Evolutionary conservation across 2,888 invertebrate species (phyloP).

Genomic region (Penaeus monodon): DNA sequence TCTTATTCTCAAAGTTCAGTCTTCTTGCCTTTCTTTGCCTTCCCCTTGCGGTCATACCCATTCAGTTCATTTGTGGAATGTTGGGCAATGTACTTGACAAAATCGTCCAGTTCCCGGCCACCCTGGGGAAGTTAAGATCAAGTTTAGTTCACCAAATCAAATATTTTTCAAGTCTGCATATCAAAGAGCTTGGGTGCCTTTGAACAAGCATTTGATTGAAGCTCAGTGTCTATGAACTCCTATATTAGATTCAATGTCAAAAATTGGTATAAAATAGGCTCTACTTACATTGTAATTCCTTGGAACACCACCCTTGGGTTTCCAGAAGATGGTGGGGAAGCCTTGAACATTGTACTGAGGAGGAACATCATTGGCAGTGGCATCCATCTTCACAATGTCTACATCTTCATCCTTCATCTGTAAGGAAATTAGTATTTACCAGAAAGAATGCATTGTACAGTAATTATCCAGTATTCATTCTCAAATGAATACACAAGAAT

Average conservation of each 20-base stretch:
- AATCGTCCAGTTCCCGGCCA: slow-evolving; percentile 92
- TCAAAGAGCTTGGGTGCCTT: too few species aligned
- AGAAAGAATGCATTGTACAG: neutral
- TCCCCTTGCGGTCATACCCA: slow-evolving; percentile 88
- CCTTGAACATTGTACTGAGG: slow-evolving; percentile 90
- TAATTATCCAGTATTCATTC: slow-evolving; percentile 6
- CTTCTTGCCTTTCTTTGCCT: slow-evolving; percentile 76
- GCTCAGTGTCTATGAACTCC: too few species aligned
- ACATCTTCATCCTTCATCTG: slow-evolving; percentile 87
- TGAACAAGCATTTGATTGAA: too few species aligned
- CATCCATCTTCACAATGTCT: slow-evolving; percentile 96
- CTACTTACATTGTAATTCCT: slow-evolving; percentile 83
- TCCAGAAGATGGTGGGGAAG: slow-evolving; percentile 98
- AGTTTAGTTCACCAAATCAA: too few species aligned
- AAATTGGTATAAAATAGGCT: too few species aligned
- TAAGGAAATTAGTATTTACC: slow-evolving; percentile 62
- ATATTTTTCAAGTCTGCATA: too few species aligned
- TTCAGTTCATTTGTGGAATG: slow-evolving; percentile 90
- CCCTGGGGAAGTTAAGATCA: slow-evolving; percentile 74
- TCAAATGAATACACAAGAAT: neutral
- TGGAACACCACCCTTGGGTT: slow-evolving; percentile 86
- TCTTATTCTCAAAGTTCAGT: slow-evolving; percentile 75
- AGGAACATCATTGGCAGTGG: slow-evolving; percentile 98
- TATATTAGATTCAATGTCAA: too few species aligned
- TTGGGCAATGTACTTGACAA: slow-evolving; percentile 93